Evolutionary conservation across 2,888 invertebrate genomes (phyloP), one percentile per base, ranked within the genome.

Genomic region (Nemapogon koenigi): DNA sequence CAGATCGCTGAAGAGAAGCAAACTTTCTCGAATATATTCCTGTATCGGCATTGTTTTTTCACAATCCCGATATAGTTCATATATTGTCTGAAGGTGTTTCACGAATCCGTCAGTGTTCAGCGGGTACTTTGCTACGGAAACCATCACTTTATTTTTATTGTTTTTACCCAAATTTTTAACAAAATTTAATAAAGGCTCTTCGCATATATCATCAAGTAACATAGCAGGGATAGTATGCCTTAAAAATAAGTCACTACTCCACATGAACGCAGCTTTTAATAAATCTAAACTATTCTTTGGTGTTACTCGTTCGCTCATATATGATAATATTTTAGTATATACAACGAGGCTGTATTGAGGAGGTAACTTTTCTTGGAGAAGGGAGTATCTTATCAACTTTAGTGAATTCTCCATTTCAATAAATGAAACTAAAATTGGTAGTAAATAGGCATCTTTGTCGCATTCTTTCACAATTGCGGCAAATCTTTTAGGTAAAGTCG

Each of bases 41-140:
- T 75, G 66, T 2, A 61, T 38, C 0, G 16, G 39, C 6, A 54
- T 51, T 3, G 48, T 50, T 41, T 64, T 67, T 0, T 44, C 46
- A 41, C 59, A 53, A n/a, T 46, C 46, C 47, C 60, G 66, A 36
- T 72, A 76, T 0, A 57, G 13, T 22, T 35, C 35, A 4, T 22
- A 22, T 2, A 22, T 35, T 3, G 35, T 22, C 7, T n/a, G 8
- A 2, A 35, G 8, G 22, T 35, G 35, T 14, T 16, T 35, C 22
- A 4, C 3, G 13, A 22, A 25, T 14, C 22, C 22, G 11, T 35
- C 35, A 13, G 2, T 10, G 13, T 14, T 6, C 22, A 35, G 10
- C 13, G 10, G 6, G 10, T 4, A 16, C 22, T 4, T n/a, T 3
- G 2, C 18, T 10, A 35, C 11, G 13, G 10, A 4, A n/a, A n/a